phyloP scores from a whole-genome alignment of 1,140 invertebrate genomes.

The Zaprionus gabonicus region DNA sequence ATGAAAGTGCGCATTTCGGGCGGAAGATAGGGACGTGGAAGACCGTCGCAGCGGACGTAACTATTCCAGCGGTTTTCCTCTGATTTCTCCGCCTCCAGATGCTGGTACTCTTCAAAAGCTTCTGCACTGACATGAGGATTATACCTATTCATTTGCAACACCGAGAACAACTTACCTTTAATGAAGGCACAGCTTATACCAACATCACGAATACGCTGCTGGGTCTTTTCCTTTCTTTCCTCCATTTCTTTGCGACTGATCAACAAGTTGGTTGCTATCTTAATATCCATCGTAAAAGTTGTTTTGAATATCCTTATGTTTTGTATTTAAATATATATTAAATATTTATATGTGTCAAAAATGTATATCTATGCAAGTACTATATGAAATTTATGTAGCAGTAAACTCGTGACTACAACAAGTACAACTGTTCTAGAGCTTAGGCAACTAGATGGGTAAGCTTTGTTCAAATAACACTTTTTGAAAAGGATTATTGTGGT shows the following conservation, averaged over 20 bases:
- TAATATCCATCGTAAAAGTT: not conserved
- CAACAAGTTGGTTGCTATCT: not conserved
- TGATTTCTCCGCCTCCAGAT: slow-evolving; percentile 12
- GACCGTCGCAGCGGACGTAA: slow-evolving; percentile 58
- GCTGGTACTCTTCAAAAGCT: slow-evolving; percentile 25
- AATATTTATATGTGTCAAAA: too few species aligned
- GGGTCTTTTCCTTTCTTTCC: not conserved
- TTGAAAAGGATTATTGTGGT: not conserved
- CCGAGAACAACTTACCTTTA: slow-evolving; percentile 32
- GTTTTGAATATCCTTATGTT: not conserved
- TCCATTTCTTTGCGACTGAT: not conserved
- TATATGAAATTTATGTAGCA: too few species aligned
- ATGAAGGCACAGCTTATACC: slow-evolving; percentile 29
- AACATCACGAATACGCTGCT: slow-evolving; percentile 41
- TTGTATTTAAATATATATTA: too few species aligned
- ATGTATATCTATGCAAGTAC: too few species aligned
- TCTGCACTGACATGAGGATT: slow-evolving; percentile 25
- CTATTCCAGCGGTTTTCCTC: slow-evolving; percentile 45
- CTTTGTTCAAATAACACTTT: too few species aligned
- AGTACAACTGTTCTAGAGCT: too few species aligned
- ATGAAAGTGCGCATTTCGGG: slow-evolving; percentile 66
- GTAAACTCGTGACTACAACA: too few species aligned
- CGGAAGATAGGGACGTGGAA: slow-evolving; percentile 61
- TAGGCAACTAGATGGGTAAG: too few species aligned
- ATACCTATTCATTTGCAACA: not conserved